phyloP scores from a whole-genome alignment of 2,888 invertebrate genomes.

The Lithophane semibrunnea region DNA sequence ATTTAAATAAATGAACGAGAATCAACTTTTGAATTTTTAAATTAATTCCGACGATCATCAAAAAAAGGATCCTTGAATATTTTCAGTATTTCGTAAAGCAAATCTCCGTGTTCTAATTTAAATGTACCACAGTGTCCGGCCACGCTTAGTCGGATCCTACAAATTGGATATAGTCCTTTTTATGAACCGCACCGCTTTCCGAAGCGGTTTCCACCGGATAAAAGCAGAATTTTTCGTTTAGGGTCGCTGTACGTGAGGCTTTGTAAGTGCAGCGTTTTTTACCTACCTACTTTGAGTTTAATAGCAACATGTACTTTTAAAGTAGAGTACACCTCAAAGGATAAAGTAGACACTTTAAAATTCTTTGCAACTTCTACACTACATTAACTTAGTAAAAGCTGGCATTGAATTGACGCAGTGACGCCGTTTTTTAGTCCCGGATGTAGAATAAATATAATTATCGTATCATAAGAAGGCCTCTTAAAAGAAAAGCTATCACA shows the following conservation, averaged over 20 bases:
- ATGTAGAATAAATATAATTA: not conserved
- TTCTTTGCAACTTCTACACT: not conserved
- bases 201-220: conserved; percentile 71
- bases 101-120: conserved; percentile 69
- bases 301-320: conserved; percentile 1
- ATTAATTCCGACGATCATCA: conserved; percentile 42
- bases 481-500: not conserved
- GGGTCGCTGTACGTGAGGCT: conserved; percentile 38
- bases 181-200: conserved; percentile 71
- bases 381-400: not conserved
- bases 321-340: not conserved
- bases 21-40: conserved; percentile 35
- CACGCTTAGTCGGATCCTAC: conserved; percentile 65
- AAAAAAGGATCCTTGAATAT: conserved; percentile 40
- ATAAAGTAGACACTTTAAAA: not conserved
- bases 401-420: too few species aligned
- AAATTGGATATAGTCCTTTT: conserved; percentile 81
- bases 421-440: not conserved
- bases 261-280: conserved; percentile 22
- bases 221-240: conserved; percentile 65
- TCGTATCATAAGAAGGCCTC: not conserved
- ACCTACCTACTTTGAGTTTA: not conserved
- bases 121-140: conserved; percentile 69
- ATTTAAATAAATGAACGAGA: conserved; percentile 18
- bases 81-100: conserved; percentile 51